Conservation (phyloP, 2,113 vertebrate genomes). For the Odobenus rosmarus region DNA sequence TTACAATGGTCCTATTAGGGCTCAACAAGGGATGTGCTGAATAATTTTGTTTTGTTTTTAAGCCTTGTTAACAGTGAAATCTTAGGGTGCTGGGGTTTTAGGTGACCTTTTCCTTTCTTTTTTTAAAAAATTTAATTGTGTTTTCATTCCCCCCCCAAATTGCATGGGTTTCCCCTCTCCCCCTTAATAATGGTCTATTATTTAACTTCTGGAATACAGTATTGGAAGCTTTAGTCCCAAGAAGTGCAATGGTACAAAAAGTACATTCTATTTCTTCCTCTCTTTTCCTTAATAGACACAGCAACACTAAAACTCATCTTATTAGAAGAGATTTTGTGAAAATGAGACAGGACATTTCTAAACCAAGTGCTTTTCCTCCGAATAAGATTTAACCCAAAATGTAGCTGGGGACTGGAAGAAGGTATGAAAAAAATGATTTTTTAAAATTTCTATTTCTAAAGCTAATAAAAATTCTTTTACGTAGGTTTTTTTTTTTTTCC, state of each 20-base stretch:
- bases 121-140: neutral
- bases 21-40: neutral
- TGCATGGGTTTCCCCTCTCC: neutral
- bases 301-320: conserved; percentile 42
- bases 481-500: neutral
- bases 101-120: neutral
- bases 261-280: neutral
- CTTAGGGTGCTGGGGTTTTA: neutral
- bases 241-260: conserved; percentile 16
- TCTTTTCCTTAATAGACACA: conserved; percentile 7
- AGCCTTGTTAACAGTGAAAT: neutral
- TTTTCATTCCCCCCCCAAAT: neutral
- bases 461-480: neutral
- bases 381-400: conserved; percentile 54
- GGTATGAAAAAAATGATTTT: neutral
- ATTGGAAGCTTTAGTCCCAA: conserved; percentile 2
- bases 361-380: conserved; percentile 51
- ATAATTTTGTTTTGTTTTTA: neutral
- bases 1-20: neutral
- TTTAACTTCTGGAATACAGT: conserved; percentile 20
- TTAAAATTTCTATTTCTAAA: conserved; percentile 58
- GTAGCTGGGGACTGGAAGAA: conserved; percentile 3
- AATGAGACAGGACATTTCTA: conserved; percentile 61
- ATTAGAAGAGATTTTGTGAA: conserved; percentile 64
- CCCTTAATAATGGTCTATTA: neutral